These are phyloP conservation scores for Tetragonula clypearis DNA, from an alignment of 1,140 invertebrate species.

Conservation along the genomic window DNA sequence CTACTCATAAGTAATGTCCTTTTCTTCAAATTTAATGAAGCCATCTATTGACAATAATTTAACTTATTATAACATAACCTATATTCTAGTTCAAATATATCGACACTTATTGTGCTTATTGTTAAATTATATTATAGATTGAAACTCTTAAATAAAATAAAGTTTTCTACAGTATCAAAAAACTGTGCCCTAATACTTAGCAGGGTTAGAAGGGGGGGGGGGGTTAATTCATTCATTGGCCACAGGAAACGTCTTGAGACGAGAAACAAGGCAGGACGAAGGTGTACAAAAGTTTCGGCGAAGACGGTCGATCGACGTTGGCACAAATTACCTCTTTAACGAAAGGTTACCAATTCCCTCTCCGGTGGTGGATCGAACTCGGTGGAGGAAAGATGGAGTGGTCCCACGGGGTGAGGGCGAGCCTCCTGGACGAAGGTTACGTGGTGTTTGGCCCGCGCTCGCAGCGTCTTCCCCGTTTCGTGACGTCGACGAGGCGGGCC, in stretches of 20 bases:
- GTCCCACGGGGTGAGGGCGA: slow-evolving; percentile 63
- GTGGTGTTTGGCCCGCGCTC: slow-evolving; percentile 52
- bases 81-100: too few relatives aligned
- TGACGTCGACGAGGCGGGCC: slow-evolving; percentile 57
- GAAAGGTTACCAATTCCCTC: slow-evolving; percentile 64
- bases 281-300: slow-evolving; percentile 51
- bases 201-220: too few relatives aligned
- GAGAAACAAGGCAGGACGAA: not conserved
- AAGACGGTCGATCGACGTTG: slow-evolving; percentile 59
- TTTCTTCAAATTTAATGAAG: too few relatives aligned
- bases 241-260: too few relatives aligned
- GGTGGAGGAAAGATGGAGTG: slow-evolving; percentile 70
- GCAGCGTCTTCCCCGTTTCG: slow-evolving; percentile 32
- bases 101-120: too few relatives aligned
- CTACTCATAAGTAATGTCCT: too few relatives aligned
- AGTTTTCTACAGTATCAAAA: too few relatives aligned
- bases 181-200: too few relatives aligned
- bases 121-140: too few relatives aligned
- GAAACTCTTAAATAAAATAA: too few relatives aligned
- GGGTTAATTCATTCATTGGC: not conserved
- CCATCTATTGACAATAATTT: too few relatives aligned
- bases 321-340: slow-evolving; percentile 77
- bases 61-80: too few relatives aligned
- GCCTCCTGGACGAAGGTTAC: slow-evolving; percentile 59
- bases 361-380: slow-evolving; percentile 55